These are phyloP conservation scores for Tetramorium alpestre DNA, from an alignment of 1,140 invertebrate species.

Conservation along the genomic window DNA sequence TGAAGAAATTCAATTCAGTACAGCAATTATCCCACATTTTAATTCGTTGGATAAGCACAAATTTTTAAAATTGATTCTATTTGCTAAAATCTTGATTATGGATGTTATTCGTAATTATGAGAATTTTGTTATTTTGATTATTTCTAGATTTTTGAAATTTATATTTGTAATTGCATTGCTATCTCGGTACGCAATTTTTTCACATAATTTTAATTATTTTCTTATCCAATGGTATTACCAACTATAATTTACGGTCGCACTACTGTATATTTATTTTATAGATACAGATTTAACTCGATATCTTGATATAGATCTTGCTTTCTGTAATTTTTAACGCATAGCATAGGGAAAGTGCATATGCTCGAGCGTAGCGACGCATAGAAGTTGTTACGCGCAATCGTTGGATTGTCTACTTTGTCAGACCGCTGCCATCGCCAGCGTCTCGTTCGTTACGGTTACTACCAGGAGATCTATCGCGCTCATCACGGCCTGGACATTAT, in stretches of 20 bases:
- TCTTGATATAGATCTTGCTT: background rate
- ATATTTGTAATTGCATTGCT: background rate
- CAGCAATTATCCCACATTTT: background rate
- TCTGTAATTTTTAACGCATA: background rate
- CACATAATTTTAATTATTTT: background rate
- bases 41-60: background rate
- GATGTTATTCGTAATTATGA: background rate
- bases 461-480: conserved; percentile 64
- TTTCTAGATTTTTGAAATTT: background rate
- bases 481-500: conserved; percentile 66
- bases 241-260: background rate
- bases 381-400: conserved; percentile 41
- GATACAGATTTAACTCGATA: background rate
- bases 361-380: conserved; percentile 25
- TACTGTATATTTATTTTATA: background rate
- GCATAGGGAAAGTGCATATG: background rate
- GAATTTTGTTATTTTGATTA: background rate
- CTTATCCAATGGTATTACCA: background rate
- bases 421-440: conserved; percentile 58
- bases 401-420: conserved; percentile 25
- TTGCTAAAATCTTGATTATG: background rate
- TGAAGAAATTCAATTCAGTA: conserved; percentile 16
- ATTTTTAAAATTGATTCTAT: background rate
- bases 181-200: background rate
- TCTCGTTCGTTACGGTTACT: conserved; percentile 72